These are phyloP conservation scores for Syrphus vitripennis DNA, from an alignment of 2,888 invertebrate genomes.

Conservation along the genomic window DNA sequence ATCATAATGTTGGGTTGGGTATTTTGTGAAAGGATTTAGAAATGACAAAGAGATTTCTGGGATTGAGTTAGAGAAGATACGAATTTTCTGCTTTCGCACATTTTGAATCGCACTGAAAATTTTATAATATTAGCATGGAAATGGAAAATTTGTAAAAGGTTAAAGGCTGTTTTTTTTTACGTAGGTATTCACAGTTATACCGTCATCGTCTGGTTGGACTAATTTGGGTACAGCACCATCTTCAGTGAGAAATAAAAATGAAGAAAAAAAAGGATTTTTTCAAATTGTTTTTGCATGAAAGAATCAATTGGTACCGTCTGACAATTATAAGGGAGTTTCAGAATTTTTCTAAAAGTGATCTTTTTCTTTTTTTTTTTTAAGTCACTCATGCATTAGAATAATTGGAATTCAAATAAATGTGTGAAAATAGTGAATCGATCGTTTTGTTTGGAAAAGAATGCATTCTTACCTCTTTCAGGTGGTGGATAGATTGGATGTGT, in stretches of 20 bases:
- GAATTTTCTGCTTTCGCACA: slow-evolving; percentile 24
- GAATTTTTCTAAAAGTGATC: background rate
- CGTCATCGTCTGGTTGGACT: background rate
- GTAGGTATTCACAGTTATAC: background rate
- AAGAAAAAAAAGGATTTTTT: background rate
- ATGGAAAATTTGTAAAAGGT: slow-evolving; percentile 34
- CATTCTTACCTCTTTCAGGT: no score
- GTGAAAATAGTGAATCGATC: no score
- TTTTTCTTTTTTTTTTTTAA: background rate
- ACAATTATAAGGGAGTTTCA: background rate
- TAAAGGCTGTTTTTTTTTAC: no score
- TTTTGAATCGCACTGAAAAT: background rate
- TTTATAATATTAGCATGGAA: slow-evolving; percentile 45
- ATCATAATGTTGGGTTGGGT: background rate
- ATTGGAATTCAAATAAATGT: no score
- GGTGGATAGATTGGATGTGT: no score
- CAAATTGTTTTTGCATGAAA: background rate
- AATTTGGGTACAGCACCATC: background rate
- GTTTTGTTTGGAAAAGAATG: no score
- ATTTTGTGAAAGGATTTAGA: slow-evolving; percentile 43
- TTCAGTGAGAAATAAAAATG: background rate
- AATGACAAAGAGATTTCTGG: slow-evolving; percentile 1
- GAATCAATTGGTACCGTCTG: background rate
- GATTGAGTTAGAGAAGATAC: slow-evolving; percentile 17
- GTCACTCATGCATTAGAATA: no score